Percentiles rank a stretch among this genome's conserved stretches.
phyloP scores from a whole-genome alignment of 2,888 invertebrate genomes.

The Sinopyrophorus schimmeli region DNA sequence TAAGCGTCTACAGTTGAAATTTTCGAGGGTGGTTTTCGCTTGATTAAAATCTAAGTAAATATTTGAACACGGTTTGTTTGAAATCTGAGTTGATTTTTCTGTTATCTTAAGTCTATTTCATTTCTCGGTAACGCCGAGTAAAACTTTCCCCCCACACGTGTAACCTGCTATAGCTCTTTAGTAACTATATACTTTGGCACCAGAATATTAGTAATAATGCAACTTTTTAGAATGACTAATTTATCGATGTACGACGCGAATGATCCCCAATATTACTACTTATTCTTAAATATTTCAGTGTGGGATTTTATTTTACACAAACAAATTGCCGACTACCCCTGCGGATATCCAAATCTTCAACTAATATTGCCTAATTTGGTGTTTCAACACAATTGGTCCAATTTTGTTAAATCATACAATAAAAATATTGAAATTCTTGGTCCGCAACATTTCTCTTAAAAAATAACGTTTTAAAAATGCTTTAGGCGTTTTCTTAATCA shows the following conservation, averaged over 20 bases:
- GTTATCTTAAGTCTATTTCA: conserved; percentile 2
- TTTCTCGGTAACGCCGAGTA: conserved; percentile 14
- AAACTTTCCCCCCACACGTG: conserved; percentile 17
- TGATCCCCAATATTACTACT: conserved; percentile 46
- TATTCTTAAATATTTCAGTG: conserved; percentile 27
- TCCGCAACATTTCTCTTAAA: too few relatives aligned
- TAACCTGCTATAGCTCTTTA: conserved; percentile 39
- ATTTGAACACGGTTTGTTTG: too few relatives aligned
- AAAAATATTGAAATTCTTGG: too few relatives aligned
- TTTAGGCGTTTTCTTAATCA: too few relatives aligned
- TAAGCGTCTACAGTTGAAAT: conserved; percentile 6
- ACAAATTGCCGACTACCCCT: conserved; percentile 6
- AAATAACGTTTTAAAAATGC: too few relatives aligned
- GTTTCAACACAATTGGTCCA: too few relatives aligned
- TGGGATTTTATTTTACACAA: conserved; percentile 18
- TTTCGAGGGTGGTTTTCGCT: conserved; percentile 11
- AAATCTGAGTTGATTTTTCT: conserved; percentile 2
- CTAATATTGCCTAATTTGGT: too few relatives aligned
- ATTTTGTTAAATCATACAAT: too few relatives aligned
- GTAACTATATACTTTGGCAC: conserved; percentile 56
- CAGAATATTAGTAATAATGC: conserved; percentile 51
- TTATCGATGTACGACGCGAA: conserved; percentile 53
- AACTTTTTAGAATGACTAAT: conserved; percentile 52
- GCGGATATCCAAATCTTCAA: too few relatives aligned
- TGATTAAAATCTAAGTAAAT: conserved; percentile 12